Percentiles rank a stretch among this genome's conserved stretches.
Conservation (phyloP, 2,888 invertebrate genomes). For the Drosophila gaucha region DNA sequence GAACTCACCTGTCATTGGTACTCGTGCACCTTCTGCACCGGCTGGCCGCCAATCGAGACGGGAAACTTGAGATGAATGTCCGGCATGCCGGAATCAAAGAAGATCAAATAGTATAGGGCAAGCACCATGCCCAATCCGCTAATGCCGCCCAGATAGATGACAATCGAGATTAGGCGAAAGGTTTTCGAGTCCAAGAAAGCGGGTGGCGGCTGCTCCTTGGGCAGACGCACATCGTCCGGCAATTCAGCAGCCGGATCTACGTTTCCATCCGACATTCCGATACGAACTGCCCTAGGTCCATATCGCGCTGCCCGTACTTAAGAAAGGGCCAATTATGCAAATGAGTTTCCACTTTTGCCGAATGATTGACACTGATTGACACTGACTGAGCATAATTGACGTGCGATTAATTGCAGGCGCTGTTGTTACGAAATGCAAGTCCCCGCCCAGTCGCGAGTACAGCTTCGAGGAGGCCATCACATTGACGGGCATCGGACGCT, state of each 20-base stretch:
- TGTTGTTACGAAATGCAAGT: slow-evolving; percentile 27
- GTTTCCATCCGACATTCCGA: slow-evolving; percentile 16
- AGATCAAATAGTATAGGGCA: slow-evolving; percentile 81
- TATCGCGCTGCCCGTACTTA: slow-evolving; percentile 20
- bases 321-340: slow-evolving; percentile 55
- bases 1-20: slow-evolving; percentile 41
- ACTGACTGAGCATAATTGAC: neutral
- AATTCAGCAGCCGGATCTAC: neutral
- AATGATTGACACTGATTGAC: slow-evolving; percentile 1
- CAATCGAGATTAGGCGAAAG: slow-evolving; percentile 79
- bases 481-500: slow-evolving; percentile 87
- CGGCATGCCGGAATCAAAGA: slow-evolving; percentile 83
- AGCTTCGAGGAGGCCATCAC: slow-evolving; percentile 82
- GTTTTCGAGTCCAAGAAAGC: slow-evolving; percentile 78
- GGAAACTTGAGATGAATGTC: slow-evolving; percentile 82
- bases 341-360: slow-evolving; percentile 23
- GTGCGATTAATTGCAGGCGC: slow-evolving; percentile 8
- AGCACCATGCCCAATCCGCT: slow-evolving; percentile 81
- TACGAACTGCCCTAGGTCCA: neutral
- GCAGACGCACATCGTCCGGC: slow-evolving; percentile 56
- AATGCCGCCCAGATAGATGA: slow-evolving; percentile 81
- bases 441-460: slow-evolving; percentile 47
- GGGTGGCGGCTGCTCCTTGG: slow-evolving; percentile 55
- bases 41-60: slow-evolving; percentile 77
- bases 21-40: slow-evolving; percentile 79